These are phyloP conservation scores for Benitochromis conjunctus DNA, from an alignment of 2,113 vertebrate species.

Conservation along the genomic window DNA sequence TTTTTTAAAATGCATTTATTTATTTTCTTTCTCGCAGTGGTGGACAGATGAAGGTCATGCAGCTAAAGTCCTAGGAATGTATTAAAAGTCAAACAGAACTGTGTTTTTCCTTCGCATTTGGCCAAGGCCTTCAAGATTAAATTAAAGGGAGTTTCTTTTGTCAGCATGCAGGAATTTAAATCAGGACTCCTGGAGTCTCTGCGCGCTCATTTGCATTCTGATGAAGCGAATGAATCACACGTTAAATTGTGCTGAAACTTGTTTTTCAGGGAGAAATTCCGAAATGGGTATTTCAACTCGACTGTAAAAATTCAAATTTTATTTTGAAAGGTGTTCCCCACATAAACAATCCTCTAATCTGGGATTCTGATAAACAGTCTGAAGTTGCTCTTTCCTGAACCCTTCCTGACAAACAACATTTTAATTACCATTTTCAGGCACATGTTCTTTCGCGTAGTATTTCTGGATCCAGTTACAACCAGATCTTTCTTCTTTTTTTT, in stretches of 20 bases:
- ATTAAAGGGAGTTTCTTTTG: background rate
- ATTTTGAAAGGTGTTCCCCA: conserved; percentile 1
- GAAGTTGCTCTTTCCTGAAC: background rate
- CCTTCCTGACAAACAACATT: background rate
- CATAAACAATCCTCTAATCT: background rate
- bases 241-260: conserved; percentile 17
- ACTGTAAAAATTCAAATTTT: background rate
- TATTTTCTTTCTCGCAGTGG: background rate
- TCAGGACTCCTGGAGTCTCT: background rate
- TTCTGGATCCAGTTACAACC: background rate
- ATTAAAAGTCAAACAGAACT: background rate
- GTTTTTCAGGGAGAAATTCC: conserved; percentile 9
- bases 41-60: background rate
- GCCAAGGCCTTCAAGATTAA: conserved; percentile 14
- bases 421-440: background rate
- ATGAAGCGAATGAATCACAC: conserved; percentile 1
- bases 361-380: conserved; percentile 21
- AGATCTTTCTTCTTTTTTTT: background rate
- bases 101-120: background rate
- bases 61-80: background rate
- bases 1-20: background rate
- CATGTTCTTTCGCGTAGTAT: background rate
- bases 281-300: background rate
- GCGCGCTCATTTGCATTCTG: background rate
- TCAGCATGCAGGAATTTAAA: background rate